Base-by-base conservation (phyloP, 2,888 invertebrate species). In the Lasioglossum figueresi region DNA sequence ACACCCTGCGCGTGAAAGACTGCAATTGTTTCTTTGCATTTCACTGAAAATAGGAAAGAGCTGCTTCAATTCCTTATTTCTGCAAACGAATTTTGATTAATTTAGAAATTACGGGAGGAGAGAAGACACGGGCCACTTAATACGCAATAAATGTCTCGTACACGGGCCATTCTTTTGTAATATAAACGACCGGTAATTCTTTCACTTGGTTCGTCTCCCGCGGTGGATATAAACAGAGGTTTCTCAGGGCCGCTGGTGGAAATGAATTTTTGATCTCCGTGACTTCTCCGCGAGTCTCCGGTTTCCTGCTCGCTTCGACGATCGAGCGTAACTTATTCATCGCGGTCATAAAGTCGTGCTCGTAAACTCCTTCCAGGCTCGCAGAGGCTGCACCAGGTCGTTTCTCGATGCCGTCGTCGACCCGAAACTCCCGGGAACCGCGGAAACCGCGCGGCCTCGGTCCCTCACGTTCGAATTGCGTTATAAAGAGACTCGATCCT, bases 271-370 rank as follows among this genome's bases (percentile, higher is more conserved):
- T 90, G 90, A 90, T 90, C 84, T 80, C 70, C 71, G 70, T 10
- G 48, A 68, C 80, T 79, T 83, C 66, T 72, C 80, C 72, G 31
- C 78, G 75, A 76, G 82, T 80, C 87, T 52, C 73, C 45, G 56
- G 52, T 59, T 79, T 84, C 81, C 83, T 66, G 83, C 78, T 75
- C 76, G 79, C 45, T 45, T 74, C 52, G 77, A 83, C 84, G 88
- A 89, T 88, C 89, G 75, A 31, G 37, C 80, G 79, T 90, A 89
- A 91, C 85, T 91, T 91, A 91, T 91, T 91, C 91, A 91, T 91
- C 85, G 83, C 70, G 66, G 80, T 91, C 88, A 76, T 92, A 91
- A 91, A 92, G 81, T 76, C 74, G 73, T 43, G 80, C 82, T 88
- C 91, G 88, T 92, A 91, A 91, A 91, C 81, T 88, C 78, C 66